phyloP scores from a whole-genome alignment of 2,888 invertebrate genomes.

The Caenorhabditis auriculariae region DNA sequence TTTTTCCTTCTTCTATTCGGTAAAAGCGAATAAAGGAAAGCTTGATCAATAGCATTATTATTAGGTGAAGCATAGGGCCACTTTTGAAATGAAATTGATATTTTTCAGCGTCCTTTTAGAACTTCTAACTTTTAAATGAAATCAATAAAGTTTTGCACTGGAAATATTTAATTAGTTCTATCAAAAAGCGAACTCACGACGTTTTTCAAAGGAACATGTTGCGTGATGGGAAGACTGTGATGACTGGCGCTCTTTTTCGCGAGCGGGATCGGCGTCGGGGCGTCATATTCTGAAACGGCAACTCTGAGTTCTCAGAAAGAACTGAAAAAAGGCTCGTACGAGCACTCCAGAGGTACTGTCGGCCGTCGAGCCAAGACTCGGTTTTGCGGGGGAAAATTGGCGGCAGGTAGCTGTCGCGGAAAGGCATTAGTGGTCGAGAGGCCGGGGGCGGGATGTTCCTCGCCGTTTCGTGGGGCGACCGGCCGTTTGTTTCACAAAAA shows the following conservation, averaged over 20 bases:
- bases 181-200: slow-evolving; percentile 11
- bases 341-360: slow-evolving; percentile 29
- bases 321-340: neutral
- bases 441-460: too few species aligned
- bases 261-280: slow-evolving; percentile 9
- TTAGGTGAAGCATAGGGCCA: too few species aligned
- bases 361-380: slow-evolving; percentile 19
- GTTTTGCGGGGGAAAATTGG: slow-evolving; percentile 24
- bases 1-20: too few species aligned
- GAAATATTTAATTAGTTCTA: too few species aligned
- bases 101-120: too few species aligned
- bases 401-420: too few species aligned
- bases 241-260: slow-evolving; percentile 40
- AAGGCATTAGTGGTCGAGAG: too few species aligned
- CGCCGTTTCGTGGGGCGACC: too few species aligned
- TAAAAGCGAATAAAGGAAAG: too few species aligned
- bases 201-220: slow-evolving; percentile 28
- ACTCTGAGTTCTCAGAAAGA: neutral
- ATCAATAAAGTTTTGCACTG: neutral
- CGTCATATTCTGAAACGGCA: slow-evolving; percentile 20
- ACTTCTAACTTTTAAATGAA: neutral
- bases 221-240: slow-evolving; percentile 38
- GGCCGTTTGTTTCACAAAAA: too few species aligned
- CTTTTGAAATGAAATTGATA: too few species aligned
- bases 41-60: too few species aligned